Conservation (phyloP, 2,888 invertebrate species). For the Heliconius ismenius region DNA sequence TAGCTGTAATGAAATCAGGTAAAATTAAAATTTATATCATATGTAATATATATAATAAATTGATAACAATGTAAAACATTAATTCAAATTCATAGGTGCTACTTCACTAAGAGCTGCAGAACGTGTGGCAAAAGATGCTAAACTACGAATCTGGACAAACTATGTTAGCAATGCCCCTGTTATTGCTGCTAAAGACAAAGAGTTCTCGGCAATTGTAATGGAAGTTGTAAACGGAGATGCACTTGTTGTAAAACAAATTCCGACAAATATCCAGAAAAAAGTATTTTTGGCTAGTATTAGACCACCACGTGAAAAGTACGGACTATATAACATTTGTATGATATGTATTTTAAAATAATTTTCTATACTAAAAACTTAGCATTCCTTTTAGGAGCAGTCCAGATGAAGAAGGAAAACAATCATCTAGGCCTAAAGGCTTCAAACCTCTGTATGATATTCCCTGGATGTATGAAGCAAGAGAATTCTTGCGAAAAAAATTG, state of each 20-base stretch:
- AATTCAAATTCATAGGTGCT: conserved; percentile 75
- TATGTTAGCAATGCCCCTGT: conserved; percentile 89
- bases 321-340: conserved; percentile 28
- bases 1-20: conserved; percentile 77
- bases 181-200: conserved; percentile 89
- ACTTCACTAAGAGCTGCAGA: conserved; percentile 93
- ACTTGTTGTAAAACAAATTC: conserved; percentile 88
- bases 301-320: conserved; percentile 90
- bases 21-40: conserved; percentile 35
- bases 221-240: conserved; percentile 98
- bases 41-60: not conserved
- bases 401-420: conserved; percentile 86
- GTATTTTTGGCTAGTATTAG: conserved; percentile 97
- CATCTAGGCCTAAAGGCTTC: conserved; percentile 86
- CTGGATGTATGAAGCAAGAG: conserved; percentile 99
- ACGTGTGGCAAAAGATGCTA: conserved; percentile 92
- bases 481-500: conserved; percentile 96
- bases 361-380: not conserved
- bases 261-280: conserved; percentile 91
- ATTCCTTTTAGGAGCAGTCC: conserved; percentile 64
- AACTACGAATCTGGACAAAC: conserved; percentile 94
- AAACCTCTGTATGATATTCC: conserved; percentile 98
- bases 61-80: not conserved
- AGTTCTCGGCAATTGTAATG: conserved; percentile 90
- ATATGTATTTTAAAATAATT: not conserved